Base-by-base conservation (phyloP, 2,113 vertebrate species). In the Porphyrio hochstetteri region DNA sequence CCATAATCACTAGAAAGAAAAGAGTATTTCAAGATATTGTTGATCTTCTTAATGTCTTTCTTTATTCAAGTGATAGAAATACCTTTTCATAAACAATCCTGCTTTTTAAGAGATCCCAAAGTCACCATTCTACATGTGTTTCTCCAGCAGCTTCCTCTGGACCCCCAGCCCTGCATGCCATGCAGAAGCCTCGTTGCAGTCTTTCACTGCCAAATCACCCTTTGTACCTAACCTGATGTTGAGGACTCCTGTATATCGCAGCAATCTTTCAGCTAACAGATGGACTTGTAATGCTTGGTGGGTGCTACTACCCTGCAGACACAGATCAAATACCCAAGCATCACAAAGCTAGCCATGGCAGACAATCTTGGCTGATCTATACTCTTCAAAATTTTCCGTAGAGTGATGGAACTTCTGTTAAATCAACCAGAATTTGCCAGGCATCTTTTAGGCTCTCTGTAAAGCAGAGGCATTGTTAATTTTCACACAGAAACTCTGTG, bases 151-250 rank as follows among this genome's bases (percentile, higher is more conserved):
- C 50, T 83, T 25, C 27, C n/a, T 63, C 2, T 5, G 21, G 36
- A 81, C 29, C 3, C n/a, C 74, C 60, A 80, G 25, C 13, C 31
- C 40, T 38, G 17, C 11, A 25, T 59, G 14, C 50, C 59, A 15
- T 3, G 3, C 28, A 74, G 76, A 82, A 82, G 16, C 10, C 17
- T n/a, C 63, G 8, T 21, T 81, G 15, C 28, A 52, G 33, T 52
- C 33, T 56, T 74, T 70, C 31, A 38, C 38, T 87, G 52, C 38
- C 36, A 52, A 36, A 64, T 86, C 29, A 50, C 56, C 28, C 46
- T 55, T 55, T 74, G 50, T 50, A 27, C 0, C 0, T 36, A 38
- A 17, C 19, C 63, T n/a, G 40, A 31, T 31, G 24, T 46, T 46
- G 80, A 82, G 69, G 27, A 60, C 8, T 23, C 42, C n/a, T 70